phyloP scores from a whole-genome alignment of 2,797 vertebrate species.

The Melanotaenia nigrans region DNA sequence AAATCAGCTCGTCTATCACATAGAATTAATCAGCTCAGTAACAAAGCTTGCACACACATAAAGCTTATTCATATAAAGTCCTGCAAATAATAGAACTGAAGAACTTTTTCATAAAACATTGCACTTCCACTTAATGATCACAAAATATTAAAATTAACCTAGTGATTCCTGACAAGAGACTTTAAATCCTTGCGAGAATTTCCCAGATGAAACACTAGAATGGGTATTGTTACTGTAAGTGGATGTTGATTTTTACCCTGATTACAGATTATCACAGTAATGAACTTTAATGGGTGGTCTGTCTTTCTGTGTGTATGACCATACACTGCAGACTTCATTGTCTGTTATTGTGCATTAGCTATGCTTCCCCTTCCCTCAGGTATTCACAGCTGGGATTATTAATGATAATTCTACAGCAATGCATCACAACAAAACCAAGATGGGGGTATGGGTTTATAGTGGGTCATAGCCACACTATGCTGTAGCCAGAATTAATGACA shows the following conservation, averaged over 20 bases:
- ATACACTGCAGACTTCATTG: not conserved
- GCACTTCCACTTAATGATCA: constrained; percentile 30
- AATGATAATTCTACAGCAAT: constrained; percentile 68
- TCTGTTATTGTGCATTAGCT: constrained; percentile 40
- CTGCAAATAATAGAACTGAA: constrained; percentile 20
- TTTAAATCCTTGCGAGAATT: constrained; percentile 7
- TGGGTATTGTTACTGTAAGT: not conserved
- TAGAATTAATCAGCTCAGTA: constrained; percentile 15
- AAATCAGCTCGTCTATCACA: constrained; percentile 1
- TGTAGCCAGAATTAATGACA: constrained; percentile 66
- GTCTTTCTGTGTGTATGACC: not conserved
- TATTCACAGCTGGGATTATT: constrained; percentile 61
- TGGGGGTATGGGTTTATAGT: constrained; percentile 63
- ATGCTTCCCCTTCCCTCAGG: constrained; percentile 11
- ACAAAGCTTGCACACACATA: not conserved
- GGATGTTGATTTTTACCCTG: constrained; percentile 13
- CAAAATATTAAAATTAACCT: constrained; percentile 14
- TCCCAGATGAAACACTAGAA: constrained; percentile 14
- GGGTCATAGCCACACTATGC: constrained; percentile 44
- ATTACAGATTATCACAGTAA: constrained; percentile 33
- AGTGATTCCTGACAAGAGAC: not conserved
- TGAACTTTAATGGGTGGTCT: constrained; percentile 39
- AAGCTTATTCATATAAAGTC: not conserved
- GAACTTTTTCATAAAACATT: constrained; percentile 19
- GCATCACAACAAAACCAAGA: constrained; percentile 66